phyloP scores from a whole-genome alignment of 2,888 invertebrate genomes.

The Caenorhabditis wallacei region DNA sequence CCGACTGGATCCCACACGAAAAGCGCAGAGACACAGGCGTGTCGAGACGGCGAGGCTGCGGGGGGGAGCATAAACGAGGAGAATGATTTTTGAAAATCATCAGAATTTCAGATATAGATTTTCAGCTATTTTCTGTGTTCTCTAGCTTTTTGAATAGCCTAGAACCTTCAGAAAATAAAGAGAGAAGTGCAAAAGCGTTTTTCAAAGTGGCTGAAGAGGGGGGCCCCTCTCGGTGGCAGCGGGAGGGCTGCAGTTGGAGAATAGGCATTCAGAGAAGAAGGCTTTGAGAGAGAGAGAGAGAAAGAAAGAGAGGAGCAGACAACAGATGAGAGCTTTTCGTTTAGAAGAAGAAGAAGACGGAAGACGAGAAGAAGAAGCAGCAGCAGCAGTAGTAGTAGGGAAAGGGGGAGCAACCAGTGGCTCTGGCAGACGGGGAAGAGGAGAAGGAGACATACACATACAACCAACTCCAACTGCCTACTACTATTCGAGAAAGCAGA shows the following conservation, averaged over 20 bases:
- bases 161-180: constrained; percentile 34
- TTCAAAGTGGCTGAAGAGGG: constrained; percentile 25
- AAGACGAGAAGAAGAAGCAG: not conserved
- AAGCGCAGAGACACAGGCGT: constrained; percentile 22
- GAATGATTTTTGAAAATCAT: constrained; percentile 18
- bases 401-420: no score
- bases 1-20: constrained; percentile 38
- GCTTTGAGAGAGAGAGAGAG: constrained; percentile 13
- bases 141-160: no score
- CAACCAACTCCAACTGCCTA: constrained; percentile 44
- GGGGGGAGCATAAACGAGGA: not conserved
- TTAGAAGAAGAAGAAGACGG: constrained; percentile 21
- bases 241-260: no score
- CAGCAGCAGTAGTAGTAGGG: constrained; percentile 24
- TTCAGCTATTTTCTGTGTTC: no score
- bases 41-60: not conserved
- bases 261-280: constrained; percentile 8
- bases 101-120: not conserved
- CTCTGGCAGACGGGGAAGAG: no score
- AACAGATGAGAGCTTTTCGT: constrained; percentile 34
- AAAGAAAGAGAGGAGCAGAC: constrained; percentile 23
- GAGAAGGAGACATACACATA: no score
- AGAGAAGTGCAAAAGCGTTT: constrained; percentile 41
- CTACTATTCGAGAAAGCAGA: constrained; percentile 52
- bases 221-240: constrained; percentile 4